Evolutionary conservation across 2,113 vertebrate genomes (phyloP).

Genomic region (Anthoscopus minutus): DNA sequence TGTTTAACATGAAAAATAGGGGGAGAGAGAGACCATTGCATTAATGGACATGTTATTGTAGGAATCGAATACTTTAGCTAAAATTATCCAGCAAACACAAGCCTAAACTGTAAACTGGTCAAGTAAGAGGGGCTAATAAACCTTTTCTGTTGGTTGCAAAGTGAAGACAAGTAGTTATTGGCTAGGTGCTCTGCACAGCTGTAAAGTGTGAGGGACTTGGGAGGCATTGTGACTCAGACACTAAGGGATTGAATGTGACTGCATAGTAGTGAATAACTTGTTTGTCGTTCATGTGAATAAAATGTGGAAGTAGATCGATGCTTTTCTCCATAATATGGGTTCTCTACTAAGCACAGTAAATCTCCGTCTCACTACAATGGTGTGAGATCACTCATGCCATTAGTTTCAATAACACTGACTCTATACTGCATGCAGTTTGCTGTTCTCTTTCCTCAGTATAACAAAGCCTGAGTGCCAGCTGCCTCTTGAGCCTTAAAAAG

Average conservation of each 20-base stretch:
- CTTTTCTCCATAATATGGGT: constrained; percentile 67
- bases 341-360: constrained; percentile 65
- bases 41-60: not conserved
- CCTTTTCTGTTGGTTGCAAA: constrained; percentile 28
- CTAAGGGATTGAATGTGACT: constrained; percentile 45
- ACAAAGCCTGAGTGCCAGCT: constrained; percentile 67
- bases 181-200: constrained; percentile 63
- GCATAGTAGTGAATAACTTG: constrained; percentile 58
- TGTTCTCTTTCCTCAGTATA: constrained; percentile 58
- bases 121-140: constrained; percentile 40
- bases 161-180: constrained; percentile 40
- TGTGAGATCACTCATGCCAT: constrained; percentile 66
- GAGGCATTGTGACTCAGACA: constrained; percentile 53
- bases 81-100: constrained; percentile 1
- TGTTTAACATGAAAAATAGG: not conserved
- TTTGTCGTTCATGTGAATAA: constrained; percentile 65
- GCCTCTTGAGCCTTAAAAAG: constrained; percentile 59
- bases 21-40: not conserved
- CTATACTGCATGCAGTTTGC: constrained; percentile 67
- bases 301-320: constrained; percentile 69
- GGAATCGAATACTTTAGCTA: not conserved
- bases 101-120: constrained; percentile 22
- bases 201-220: constrained; percentile 55
- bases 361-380: constrained; percentile 63
- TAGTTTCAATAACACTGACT: constrained; percentile 67